phyloP scores from a whole-genome alignment of 2,113 vertebrate genomes.

The Mustelus asterias region DNA sequence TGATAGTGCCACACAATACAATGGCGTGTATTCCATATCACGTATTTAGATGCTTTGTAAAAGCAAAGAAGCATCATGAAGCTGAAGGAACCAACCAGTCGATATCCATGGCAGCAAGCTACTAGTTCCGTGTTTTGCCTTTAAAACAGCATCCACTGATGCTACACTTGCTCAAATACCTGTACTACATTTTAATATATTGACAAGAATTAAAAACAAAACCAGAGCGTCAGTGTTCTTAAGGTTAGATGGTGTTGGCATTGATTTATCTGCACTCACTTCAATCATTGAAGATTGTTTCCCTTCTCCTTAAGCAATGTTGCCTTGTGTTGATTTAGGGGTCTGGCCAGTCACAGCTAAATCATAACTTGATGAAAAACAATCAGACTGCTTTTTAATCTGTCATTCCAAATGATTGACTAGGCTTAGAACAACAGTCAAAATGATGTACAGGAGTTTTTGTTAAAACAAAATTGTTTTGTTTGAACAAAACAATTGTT shows the following conservation, averaged over 20 bases:
- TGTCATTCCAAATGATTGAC: too few species aligned
- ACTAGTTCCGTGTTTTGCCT: not conserved
- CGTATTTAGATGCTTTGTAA: not conserved
- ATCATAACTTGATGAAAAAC: not conserved
- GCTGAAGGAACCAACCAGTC: not conserved
- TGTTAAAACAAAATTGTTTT: not conserved
- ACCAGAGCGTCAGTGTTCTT: not conserved
- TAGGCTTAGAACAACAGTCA: not conserved
- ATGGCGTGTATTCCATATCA: not conserved
- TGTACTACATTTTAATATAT: not conserved
- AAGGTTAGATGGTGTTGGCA: not conserved
- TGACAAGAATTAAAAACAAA: not conserved
- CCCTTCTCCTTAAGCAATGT: not conserved
- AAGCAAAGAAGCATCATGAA: not conserved
- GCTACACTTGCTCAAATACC: not conserved
- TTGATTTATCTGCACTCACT: not conserved
- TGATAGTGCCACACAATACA: too few species aligned
- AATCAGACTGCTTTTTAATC: not conserved
- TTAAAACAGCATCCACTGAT: not conserved
- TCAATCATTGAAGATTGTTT: not conserved
- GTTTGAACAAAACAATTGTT: not conserved
- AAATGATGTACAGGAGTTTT: not conserved
- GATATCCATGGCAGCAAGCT: not conserved
- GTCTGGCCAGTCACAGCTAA: not conserved
- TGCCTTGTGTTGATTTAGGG: not conserved